A percentile compares a stretch with the other conserved stretches of the same genome.
phyloP scores from a whole-genome alignment of 2,113 vertebrate genomes.

The Tringa solitaria region DNA sequence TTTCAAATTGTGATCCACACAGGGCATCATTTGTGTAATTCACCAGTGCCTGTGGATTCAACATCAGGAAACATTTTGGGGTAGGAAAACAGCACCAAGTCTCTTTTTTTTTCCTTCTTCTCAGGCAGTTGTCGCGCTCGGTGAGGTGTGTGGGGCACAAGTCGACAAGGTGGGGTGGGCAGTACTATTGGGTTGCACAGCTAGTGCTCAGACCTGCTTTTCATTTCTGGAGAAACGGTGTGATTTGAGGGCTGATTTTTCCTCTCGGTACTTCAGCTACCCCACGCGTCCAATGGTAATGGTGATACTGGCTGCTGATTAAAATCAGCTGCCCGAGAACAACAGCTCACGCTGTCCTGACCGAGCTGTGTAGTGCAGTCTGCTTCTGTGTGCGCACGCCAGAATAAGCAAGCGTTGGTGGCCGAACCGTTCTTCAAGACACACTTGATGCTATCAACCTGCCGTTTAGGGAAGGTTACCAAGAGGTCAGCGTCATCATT shows the following conservation, averaged over 20 bases:
- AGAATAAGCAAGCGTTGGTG: background rate
- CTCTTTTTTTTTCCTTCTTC: background rate
- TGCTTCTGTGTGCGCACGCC: background rate
- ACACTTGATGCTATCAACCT: slow-evolving; percentile 35
- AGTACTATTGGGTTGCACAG: background rate
- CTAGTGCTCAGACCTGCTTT: background rate
- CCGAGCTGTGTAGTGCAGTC: background rate
- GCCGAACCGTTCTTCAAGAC: background rate
- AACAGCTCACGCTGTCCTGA: background rate
- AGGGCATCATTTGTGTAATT: background rate
- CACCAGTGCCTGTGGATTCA: background rate
- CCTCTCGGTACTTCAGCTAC: background rate
- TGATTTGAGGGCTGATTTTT: background rate
- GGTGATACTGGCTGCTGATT: background rate
- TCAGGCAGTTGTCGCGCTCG: background rate
- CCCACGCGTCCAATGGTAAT: background rate
- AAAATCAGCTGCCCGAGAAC: background rate
- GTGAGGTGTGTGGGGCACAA: background rate
- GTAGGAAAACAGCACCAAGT: background rate
- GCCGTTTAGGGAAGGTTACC: background rate
- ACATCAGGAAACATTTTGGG: background rate
- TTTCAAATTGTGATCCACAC: background rate
- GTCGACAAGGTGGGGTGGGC: background rate
- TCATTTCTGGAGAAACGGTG: background rate
- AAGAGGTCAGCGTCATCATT: slow-evolving; percentile 16